phyloP scores from a whole-genome alignment of 2,113 vertebrate species.

The Chamaetylas fuelleborni region DNA sequence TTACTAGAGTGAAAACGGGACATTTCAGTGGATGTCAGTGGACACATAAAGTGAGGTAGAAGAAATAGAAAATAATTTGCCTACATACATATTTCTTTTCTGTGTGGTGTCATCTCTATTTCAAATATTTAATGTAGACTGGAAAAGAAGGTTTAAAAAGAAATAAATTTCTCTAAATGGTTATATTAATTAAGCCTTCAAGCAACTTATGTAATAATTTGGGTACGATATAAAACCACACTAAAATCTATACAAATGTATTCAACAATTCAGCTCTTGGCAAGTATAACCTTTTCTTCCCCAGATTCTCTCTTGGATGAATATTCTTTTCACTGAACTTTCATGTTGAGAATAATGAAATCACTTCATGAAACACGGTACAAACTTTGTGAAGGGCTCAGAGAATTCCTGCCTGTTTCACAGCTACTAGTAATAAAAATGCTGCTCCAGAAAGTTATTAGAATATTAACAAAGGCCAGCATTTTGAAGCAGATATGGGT shows the following conservation, averaged over 20 bases:
- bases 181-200: background rate
- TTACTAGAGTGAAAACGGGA: background rate
- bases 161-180: background rate
- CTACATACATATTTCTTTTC: background rate
- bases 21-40: background rate
- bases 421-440: background rate
- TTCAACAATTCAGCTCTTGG: background rate
- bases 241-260: background rate
- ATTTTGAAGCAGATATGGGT: background rate
- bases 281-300: background rate
- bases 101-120: background rate
- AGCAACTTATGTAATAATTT: background rate
- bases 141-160: background rate
- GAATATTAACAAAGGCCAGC: background rate
- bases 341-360: background rate
- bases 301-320: background rate
- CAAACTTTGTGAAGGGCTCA: background rate
- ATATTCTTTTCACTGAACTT: background rate
- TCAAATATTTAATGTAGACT: background rate
- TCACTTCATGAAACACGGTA: background rate
- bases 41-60: background rate
- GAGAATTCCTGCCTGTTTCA: background rate
- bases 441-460: background rate
- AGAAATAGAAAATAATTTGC: background rate
- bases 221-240: background rate